These are phyloP conservation scores for Thymelicus sylvestris DNA, from an alignment of 2,888 invertebrate genomes.

Conservation along the genomic window DNA sequence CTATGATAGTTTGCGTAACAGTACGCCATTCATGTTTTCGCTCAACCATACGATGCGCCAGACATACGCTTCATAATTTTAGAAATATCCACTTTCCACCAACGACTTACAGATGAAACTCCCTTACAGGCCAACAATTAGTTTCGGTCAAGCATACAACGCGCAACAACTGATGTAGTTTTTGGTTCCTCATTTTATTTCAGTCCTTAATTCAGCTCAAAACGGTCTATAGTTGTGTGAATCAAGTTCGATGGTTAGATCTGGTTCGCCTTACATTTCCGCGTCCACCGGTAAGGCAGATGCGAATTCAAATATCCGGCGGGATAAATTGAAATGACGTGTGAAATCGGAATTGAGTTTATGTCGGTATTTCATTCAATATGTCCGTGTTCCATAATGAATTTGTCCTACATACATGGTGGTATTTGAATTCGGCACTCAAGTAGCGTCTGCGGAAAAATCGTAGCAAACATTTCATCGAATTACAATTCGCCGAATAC, in stretches of 20 bases:
- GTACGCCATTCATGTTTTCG: slow-evolving; percentile 38
- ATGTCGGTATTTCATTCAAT: neutral
- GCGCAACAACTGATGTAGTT: slow-evolving; percentile 14
- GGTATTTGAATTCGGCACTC: no score
- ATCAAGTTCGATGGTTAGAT: neutral
- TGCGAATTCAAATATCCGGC: slow-evolving; percentile 29
- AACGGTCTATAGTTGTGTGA: neutral
- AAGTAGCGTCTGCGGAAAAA: no score
- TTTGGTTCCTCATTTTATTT: slow-evolving; percentile 1
- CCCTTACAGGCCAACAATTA: neutral
- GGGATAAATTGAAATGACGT: slow-evolving; percentile 18
- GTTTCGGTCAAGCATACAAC: slow-evolving; percentile 1
- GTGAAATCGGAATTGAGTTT: slow-evolving; percentile 9
- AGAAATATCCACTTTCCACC: slow-evolving; percentile 5
- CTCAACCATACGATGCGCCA: slow-evolving; percentile 10
- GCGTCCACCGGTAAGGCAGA: slow-evolving; percentile 26
- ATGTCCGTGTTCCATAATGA: slow-evolving; percentile 3
- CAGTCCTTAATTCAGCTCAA: neutral
- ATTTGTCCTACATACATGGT: neutral
- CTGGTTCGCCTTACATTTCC: slow-evolving; percentile 25
- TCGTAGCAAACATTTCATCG: no score
- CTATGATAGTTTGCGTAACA: slow-evolving; percentile 39
- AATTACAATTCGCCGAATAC: no score
- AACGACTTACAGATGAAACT: neutral
- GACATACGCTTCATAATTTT: neutral